These are phyloP conservation scores for Rhea americana DNA, from an alignment of 2,113 vertebrate genomes.

Conservation along the genomic window DNA sequence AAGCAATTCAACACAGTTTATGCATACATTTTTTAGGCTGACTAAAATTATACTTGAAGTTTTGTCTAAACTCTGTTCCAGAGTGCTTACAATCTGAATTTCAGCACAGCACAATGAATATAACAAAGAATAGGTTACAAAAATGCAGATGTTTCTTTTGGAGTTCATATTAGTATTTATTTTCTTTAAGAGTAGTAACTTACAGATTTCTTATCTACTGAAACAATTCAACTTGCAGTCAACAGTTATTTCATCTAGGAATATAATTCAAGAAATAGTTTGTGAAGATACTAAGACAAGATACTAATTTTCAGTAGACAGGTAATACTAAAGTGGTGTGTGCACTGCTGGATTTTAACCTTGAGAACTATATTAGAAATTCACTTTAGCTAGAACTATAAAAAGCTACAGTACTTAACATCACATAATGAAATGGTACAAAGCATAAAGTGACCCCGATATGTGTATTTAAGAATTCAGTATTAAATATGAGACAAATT, in stretches of 20 bases:
- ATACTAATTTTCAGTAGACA: not conserved
- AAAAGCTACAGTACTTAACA: not conserved
- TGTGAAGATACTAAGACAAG: not conserved
- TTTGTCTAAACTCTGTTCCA: not conserved
- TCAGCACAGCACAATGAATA: not conserved
- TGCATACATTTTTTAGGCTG: not conserved
- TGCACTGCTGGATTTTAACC: not conserved
- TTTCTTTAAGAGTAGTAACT: not conserved
- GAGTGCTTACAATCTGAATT: not conserved
- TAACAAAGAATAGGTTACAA: not conserved
- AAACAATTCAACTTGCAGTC: not conserved
- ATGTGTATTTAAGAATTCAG: not conserved
- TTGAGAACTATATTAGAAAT: not conserved
- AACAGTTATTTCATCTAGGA: not conserved
- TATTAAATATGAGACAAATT: not conserved
- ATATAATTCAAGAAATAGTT: not conserved
- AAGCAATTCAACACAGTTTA: not conserved
- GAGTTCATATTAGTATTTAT: not conserved
- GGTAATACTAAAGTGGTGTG: not conserved
- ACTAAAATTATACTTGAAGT: not conserved
- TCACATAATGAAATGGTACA: fast-evolving
- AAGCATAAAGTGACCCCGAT: not conserved
- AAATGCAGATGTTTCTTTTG: not conserved
- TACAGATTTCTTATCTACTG: not conserved
- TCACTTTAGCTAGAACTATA: not conserved